Conservation (phyloP, 2,888 invertebrate species). For the Isotomurus palustris region DNA sequence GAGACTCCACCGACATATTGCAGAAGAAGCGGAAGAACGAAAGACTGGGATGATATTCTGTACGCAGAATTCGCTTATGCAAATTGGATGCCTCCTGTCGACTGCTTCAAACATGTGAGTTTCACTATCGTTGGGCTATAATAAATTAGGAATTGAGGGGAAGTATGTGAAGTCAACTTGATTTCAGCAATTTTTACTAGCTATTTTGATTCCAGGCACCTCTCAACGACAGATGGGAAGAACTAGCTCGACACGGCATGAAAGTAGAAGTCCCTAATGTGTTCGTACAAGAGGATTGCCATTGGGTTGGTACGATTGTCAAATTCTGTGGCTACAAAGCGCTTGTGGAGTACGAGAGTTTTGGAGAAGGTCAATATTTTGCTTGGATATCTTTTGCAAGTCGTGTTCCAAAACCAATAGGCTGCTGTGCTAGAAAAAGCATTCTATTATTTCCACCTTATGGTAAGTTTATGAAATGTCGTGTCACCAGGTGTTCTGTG, state of each 20-base stretch:
- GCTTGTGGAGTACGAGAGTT: slow-evolving; percentile 26
- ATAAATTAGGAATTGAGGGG: too few species aligned
- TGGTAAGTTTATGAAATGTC: too few species aligned
- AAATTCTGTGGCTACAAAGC: slow-evolving; percentile 40
- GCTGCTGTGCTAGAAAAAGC: slow-evolving; percentile 18
- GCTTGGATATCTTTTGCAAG: slow-evolving; percentile 36
- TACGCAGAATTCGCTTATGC: slow-evolving; percentile 4
- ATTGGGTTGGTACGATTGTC: slow-evolving; percentile 31
- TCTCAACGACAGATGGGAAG: slow-evolving; percentile 17
- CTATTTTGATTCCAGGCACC: slow-evolving; percentile 26
- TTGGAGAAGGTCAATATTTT: neutral
- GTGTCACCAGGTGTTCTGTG: too few species aligned
- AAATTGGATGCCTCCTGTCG: slow-evolving; percentile 23
- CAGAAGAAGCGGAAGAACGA: slow-evolving; percentile 16
- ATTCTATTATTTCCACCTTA: slow-evolving; percentile 12
- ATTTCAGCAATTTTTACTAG: neutral
- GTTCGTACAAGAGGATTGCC: slow-evolving; percentile 15
- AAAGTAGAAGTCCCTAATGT: slow-evolving; percentile 32
- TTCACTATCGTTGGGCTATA: too few species aligned
- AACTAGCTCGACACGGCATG: slow-evolving; percentile 19
- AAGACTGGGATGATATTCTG: slow-evolving; percentile 37
- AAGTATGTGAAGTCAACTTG: too few species aligned
- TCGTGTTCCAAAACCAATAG: slow-evolving; percentile 28
- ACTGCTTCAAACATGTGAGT: slow-evolving; percentile 27
- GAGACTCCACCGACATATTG: slow-evolving; percentile 15